A percentile compares a stretch with the other conserved stretches of the same genome.
phyloP scores from a whole-genome alignment of 2,113 vertebrate species.

The Malurus cyaneus region DNA sequence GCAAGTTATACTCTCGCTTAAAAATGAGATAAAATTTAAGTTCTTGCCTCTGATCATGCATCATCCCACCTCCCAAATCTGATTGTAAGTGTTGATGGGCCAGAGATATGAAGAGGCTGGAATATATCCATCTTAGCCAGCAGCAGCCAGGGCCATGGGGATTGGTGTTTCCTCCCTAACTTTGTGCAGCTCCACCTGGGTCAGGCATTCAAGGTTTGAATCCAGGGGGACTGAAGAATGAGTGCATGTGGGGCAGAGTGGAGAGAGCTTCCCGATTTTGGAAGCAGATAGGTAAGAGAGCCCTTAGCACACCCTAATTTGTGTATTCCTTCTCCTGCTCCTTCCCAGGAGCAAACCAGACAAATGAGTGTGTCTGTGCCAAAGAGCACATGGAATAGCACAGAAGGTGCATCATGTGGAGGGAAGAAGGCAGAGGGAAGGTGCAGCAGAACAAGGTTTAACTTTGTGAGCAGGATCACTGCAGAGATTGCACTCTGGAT shows the following conservation, averaged over 20 bases:
- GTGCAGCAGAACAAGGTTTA: slow-evolving; percentile 4
- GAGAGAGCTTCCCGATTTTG: neutral
- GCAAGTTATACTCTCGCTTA: neutral
- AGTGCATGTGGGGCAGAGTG: neutral
- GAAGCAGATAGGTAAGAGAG: neutral
- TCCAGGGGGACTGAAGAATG: neutral
- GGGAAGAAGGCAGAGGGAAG: neutral
- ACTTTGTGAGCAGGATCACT: neutral
- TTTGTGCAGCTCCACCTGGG: neutral
- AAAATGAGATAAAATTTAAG: neutral
- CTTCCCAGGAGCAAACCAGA: neutral
- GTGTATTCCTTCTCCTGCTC: neutral
- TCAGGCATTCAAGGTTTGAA: neutral
- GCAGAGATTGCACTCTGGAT: neutral
- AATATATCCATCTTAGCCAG: neutral
- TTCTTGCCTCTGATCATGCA: neutral
- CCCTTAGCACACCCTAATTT: accelerated
- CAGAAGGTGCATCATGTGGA: neutral
- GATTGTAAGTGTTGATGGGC: neutral
- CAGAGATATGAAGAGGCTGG: neutral
- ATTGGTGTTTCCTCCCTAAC: neutral
- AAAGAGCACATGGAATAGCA: neutral
- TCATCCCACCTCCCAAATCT: neutral
- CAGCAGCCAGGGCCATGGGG: neutral
- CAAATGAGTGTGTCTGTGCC: neutral